A percentile compares a stretch with the other conserved stretches of the same genome.
These are phyloP conservation scores for Tribolium madens DNA, from an alignment of 1,140 invertebrate genomes.

Conservation along the genomic window DNA sequence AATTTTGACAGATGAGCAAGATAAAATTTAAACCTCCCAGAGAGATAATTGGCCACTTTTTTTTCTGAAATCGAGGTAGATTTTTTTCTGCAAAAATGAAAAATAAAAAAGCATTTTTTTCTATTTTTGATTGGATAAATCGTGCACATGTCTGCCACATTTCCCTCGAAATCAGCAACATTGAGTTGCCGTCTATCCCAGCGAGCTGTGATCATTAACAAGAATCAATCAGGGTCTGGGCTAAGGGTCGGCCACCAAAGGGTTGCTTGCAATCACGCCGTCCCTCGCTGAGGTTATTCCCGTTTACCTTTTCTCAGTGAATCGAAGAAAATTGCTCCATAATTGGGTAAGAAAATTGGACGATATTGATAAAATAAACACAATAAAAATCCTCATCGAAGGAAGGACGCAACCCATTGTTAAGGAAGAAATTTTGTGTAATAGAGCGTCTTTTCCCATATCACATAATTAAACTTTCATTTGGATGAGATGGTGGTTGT, in stretches of 20 bases:
- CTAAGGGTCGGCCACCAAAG: not conserved
- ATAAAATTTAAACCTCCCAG: too few species aligned
- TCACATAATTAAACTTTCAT: conserved; percentile 18
- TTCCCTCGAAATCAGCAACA: too few species aligned
- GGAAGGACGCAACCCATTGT: not conserved
- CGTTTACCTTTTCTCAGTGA: conserved; percentile 10
- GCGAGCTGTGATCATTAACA: conserved; percentile 13
- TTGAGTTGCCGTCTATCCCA: not conserved
- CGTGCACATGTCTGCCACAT: too few species aligned
- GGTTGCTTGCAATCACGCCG: conserved; percentile 1
- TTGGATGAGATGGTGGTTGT: conserved; percentile 4
- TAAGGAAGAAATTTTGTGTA: conserved; percentile 18
- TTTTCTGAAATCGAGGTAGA: too few species aligned
- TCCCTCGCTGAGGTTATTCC: not conserved
- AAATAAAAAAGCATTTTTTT: too few species aligned
- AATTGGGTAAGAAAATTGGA: conserved; percentile 34
- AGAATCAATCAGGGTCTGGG: not conserved
- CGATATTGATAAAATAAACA: conserved; percentile 37
- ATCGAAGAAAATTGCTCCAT: conserved; percentile 31
- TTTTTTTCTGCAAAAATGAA: too few species aligned
- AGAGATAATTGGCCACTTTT: too few species aligned
- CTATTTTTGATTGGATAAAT: too few species aligned
- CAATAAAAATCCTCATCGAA: conserved; percentile 24
- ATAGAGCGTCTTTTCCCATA: not conserved
- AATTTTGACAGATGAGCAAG: too few species aligned